These are phyloP conservation scores for Ditylenchus dipsaci DNA, from an alignment of 1,140 invertebrate genomes.

Conservation along the genomic window DNA sequence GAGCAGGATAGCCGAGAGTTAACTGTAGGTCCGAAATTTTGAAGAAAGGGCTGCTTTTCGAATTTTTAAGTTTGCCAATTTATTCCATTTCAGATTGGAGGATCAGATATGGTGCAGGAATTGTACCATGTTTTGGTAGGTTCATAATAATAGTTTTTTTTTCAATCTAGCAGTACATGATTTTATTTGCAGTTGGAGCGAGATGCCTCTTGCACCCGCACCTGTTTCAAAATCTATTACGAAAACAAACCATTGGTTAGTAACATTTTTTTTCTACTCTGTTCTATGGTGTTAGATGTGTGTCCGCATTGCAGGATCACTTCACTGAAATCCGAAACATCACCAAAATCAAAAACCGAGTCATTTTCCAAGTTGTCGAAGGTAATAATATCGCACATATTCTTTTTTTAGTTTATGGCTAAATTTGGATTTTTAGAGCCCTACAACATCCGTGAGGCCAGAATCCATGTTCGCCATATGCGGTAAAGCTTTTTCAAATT, in stretches of 20 bases:
- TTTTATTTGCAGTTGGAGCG: constrained; percentile 9
- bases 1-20: too few species aligned
- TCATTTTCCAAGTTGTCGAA: constrained; percentile 30
- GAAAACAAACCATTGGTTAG: constrained; percentile 21
- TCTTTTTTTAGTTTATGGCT: neutral
- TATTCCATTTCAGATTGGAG: constrained; percentile 24
- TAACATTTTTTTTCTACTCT: neutral
- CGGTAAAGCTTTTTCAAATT: neutral
- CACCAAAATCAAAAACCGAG: constrained; percentile 22
- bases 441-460: constrained; percentile 28
- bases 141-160: too few species aligned
- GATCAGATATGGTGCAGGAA: constrained; percentile 30
- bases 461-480: constrained; percentile 33
- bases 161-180: too few species aligned
- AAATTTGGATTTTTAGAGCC: constrained; percentile 24
- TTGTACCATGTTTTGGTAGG: constrained; percentile 27
- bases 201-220: constrained; percentile 24
- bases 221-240: constrained; percentile 31
- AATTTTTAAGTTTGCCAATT: too few species aligned
- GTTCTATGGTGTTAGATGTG: too few species aligned
- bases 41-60: too few species aligned
- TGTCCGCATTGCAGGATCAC: constrained; percentile 19
- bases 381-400: constrained; percentile 14
- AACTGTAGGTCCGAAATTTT: too few species aligned
- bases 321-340: constrained; percentile 34